A percentile compares a stretch with the other conserved stretches of the same genome.
Evolutionary conservation across 1,140 invertebrate species (phyloP).

Genomic region (Marisa cornuarietis): DNA sequence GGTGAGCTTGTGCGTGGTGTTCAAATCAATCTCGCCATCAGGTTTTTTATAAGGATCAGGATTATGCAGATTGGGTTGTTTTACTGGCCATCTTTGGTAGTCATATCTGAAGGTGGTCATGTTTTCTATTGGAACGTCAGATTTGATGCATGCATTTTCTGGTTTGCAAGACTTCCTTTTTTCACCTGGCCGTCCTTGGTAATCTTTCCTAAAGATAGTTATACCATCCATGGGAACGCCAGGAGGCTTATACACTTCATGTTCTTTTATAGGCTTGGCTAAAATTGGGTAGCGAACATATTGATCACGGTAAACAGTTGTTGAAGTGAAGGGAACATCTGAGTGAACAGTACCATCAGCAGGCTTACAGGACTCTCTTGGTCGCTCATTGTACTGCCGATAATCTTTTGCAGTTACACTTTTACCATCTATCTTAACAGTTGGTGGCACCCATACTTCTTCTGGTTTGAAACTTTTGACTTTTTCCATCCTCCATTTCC

Average conservation of each 20-base stretch:
- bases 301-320: constrained; percentile 60
- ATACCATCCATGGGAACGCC: constrained; percentile 57
- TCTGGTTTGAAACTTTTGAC: constrained; percentile 38
- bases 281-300: constrained; percentile 60
- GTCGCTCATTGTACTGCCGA: constrained; percentile 44
- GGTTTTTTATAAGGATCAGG: constrained; percentile 56
- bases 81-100: constrained; percentile 60
- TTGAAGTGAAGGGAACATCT: constrained; percentile 59
- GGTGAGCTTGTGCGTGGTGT: constrained; percentile 58
- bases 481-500: constrained; percentile 57
- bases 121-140: constrained; percentile 58
- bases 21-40: constrained; percentile 63
- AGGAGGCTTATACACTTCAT: constrained; percentile 47
- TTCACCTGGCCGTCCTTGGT: constrained; percentile 45
- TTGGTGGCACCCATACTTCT: constrained; percentile 52
- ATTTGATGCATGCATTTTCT: constrained; percentile 46
- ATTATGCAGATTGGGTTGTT: constrained; percentile 50
- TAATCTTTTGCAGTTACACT: constrained; percentile 60
- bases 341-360: constrained; percentile 49
- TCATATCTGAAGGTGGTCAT: constrained; percentile 62
- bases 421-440: constrained; percentile 56
- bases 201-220: constrained; percentile 62
- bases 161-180: constrained; percentile 54
- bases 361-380: constrained; percentile 55
- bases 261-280: constrained; percentile 39